Base-by-base conservation (phyloP, 2,888 invertebrate genomes). In the Biston betularia region DNA sequence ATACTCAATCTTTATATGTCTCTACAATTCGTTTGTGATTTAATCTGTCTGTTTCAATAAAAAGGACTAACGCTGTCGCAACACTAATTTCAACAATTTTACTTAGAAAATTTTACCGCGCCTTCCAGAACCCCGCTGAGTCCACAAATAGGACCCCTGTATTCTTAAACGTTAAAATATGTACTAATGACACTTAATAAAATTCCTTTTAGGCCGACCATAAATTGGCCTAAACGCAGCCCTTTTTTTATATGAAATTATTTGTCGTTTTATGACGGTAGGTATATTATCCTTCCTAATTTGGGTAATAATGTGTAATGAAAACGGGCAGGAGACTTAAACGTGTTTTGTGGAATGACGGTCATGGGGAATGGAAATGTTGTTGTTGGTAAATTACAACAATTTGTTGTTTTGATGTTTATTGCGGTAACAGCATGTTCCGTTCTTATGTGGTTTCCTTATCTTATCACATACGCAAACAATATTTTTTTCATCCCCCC, bases 181-280 rank as follows among this genome's bases (percentile, higher is more conserved):
- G 80, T 79, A 84, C 84, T 89, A 91, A 90, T 89, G 87, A 86
- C 89, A 89, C 88, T 83, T 86, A 87, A 90, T 89, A 89, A 89
- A 87, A 88, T 85, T 83, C 84, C 83, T 87, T 80, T 85, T 84
- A 81, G 76, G 67, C 79, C 79, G 79, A 72, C 76, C 79, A 81
- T 82, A 84, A 84, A 84, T 82, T 80, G 74, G 70, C 63, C 75
- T 14, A 64, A 80, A 77, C 82, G 78, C 78, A 73, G 69, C 75
- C 77, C 71, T 80, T 72, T 76, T n/a, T 24, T 76, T 77, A 75
- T 79, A 75, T 71, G 58, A 74, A 74, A 78, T 77, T 77, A 81
- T 82, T 82, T 80, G 76, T 80, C 76, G 74, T 75, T 79, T 80
- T 82, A 79, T 80, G 78, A 74, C 74, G 68, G 69, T 67, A 65